These are phyloP conservation scores for Diuraphis noxia DNA, from an alignment of 1,140 invertebrate genomes.

Conservation along the genomic window DNA sequence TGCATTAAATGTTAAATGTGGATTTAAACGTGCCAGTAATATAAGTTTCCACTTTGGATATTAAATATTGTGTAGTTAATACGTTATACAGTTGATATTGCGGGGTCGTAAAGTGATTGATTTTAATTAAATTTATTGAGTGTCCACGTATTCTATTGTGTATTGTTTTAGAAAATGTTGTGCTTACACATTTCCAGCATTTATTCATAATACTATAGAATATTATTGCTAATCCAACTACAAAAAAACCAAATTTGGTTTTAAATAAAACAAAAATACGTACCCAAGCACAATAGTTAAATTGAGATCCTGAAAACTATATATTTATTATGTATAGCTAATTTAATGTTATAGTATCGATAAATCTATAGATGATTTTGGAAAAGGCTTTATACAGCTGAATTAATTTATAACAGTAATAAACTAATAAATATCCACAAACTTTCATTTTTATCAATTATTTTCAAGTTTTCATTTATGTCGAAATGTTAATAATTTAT, in stretches of 20 bases:
- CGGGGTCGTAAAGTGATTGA: not conserved
- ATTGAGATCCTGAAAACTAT: not conserved
- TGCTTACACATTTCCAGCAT: not conserved
- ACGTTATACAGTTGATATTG: not conserved
- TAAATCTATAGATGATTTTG: not conserved
- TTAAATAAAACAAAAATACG: not conserved
- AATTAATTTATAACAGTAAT: not conserved
- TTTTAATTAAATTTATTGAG: slow-evolving; percentile 1
- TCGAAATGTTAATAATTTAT: too few species aligned
- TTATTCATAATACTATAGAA: not conserved
- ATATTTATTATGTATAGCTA: not conserved
- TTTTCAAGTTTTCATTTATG: not conserved
- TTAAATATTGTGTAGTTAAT: not conserved
- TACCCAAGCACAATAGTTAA: not conserved
- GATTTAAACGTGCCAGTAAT: not conserved
- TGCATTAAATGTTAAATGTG: not conserved
- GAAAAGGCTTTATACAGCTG: not conserved
- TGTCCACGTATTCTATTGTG: not conserved
- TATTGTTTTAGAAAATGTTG: not conserved
- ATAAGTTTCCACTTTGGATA: not conserved
- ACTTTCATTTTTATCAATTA: not conserved
- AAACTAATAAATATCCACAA: not conserved
- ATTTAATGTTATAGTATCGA: not conserved
- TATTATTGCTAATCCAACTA: not conserved
- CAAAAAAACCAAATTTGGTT: not conserved